Evolutionary conservation across 2,113 vertebrate species (phyloP), one percentile per base, ranked within the genome.

Genomic region (Zingel zingel): DNA sequence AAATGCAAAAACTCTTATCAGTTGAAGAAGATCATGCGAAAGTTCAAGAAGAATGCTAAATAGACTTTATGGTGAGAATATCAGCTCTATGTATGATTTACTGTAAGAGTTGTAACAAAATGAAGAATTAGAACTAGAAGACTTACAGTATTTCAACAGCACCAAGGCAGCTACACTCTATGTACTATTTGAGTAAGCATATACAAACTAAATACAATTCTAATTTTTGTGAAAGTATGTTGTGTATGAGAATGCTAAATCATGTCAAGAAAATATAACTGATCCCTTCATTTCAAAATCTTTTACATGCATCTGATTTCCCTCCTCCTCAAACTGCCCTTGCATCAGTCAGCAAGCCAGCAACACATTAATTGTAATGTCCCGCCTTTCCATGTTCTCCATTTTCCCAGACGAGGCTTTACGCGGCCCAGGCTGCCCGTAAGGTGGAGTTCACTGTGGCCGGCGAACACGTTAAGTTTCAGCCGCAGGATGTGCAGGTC

Each of bases 401-500:
- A 85, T 86, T 47, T 92, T 94, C 81, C 66, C 93, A 99, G 98
- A 96, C 90, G 47, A 96, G 97, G 85, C 94, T 98, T 93, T 99
- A 98, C 61, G 97, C 97, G 9, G 96, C 97, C 50, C 97, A 97
- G 94, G 96, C 96, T 91, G 97, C 97, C 57, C 94, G 94, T 88
- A 98, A 96, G 93, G 83, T 89, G 82, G 90, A 95, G 76, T 4
- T 77, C 12, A 70, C 93, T 13, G 78, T 89, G 58, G 57, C 93
- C n/a, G 92, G 91, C 13, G 92, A 94, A 75, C 86, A 78, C 11
- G 78, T 94, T 21, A 95, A 92, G 81, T 95, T 94, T 51, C 93
- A 91, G 7, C 96, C 96, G 5, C 95, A 98, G 90, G 97, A 97
- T 68, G 94, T 97, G 57, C 97, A 98, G 97, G 98, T 99, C 73